Conservation (phyloP, 2,888 invertebrate genomes). For the Amiota minor region DNA sequence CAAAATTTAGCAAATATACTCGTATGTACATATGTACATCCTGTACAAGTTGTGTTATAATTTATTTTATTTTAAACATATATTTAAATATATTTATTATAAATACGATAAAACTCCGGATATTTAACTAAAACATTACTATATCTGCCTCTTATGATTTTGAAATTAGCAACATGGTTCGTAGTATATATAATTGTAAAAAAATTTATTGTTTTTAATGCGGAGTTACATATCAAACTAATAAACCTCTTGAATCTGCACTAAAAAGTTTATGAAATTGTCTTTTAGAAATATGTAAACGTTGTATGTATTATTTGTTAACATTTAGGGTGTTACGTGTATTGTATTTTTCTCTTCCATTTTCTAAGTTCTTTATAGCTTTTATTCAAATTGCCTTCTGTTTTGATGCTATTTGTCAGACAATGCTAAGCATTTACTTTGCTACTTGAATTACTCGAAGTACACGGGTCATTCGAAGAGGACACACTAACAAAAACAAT, state of each 20-base stretch:
- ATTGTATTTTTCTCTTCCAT: neutral
- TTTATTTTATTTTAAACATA: too few species aligned
- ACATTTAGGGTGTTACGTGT: neutral
- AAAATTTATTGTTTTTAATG: too few species aligned
- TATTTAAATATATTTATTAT: too few species aligned
- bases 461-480: slow-evolving; percentile 50
- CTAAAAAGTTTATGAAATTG: neutral
- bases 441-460: slow-evolving; percentile 55
- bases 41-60: too few species aligned
- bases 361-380: neutral
- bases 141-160: too few species aligned
- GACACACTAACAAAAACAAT: neutral
- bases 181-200: too few species aligned
- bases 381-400: neutral
- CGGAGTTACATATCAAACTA: too few species aligned
- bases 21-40: too few species aligned
- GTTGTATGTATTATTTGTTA: slow-evolving; percentile 1
- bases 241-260: neutral
- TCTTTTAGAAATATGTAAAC: neutral
- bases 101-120: too few species aligned
- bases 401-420: slow-evolving; percentile 11
- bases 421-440: slow-evolving; percentile 34
- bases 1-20: too few species aligned
- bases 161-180: too few species aligned
- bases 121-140: too few species aligned